These are phyloP conservation scores for Microplitis demolitor DNA, from an alignment of 1,140 invertebrate genomes.

Conservation along the genomic window DNA sequence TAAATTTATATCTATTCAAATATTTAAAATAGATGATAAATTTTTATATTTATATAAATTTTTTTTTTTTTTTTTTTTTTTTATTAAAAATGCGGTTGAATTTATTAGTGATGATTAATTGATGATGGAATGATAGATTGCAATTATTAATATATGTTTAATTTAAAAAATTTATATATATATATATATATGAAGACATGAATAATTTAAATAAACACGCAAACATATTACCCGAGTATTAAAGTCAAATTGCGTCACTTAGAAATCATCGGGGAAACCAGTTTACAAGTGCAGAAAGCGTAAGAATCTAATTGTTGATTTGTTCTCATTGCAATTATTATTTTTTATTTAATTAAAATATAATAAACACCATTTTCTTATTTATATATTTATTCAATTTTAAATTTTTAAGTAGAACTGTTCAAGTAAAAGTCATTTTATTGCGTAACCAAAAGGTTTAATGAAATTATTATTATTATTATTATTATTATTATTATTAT, in stretches of 20 bases:
- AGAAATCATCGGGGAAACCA: conserved; percentile 38
- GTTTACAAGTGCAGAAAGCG: conserved; percentile 42
- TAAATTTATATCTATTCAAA: too few species aligned
- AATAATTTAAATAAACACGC: neutral
- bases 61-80: too few species aligned
- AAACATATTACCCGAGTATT: conserved; percentile 1
- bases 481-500: too few species aligned
- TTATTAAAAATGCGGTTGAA: neutral
- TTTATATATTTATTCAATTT: too few species aligned
- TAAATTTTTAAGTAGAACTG: too few species aligned
- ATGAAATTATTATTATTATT: too few species aligned
- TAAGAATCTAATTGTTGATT: conserved; percentile 37
- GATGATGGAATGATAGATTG: neutral
- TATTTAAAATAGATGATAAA: too few species aligned
- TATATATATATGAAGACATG: too few species aligned
- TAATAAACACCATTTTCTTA: too few species aligned
- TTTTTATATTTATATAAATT: too few species aligned
- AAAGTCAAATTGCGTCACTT: conserved; percentile 39
- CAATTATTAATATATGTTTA: neutral
- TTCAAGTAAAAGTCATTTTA: too few species aligned
- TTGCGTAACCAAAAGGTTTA: neutral
- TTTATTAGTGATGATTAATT: neutral
- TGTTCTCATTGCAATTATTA: neutral
- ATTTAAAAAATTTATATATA: too few species aligned
- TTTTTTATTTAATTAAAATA: neutral